These are phyloP conservation scores for Chelon labrosus DNA, from an alignment of 2,797 vertebrate genomes.

Conservation along the genomic window DNA sequence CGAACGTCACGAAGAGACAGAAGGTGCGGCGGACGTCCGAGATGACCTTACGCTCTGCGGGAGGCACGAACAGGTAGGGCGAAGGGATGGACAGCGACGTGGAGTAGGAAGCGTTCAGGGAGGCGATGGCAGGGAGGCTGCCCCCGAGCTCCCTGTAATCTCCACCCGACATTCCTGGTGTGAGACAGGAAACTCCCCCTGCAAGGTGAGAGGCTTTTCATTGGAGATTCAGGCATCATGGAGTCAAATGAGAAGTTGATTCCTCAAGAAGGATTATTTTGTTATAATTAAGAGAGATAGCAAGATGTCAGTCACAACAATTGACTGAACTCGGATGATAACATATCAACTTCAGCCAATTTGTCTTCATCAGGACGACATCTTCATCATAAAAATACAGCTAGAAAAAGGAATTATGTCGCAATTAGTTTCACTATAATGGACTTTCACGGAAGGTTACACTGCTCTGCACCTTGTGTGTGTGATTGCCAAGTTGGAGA, in stretches of 20 bases:
- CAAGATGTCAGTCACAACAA: too few relatives aligned
- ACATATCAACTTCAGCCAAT: too few relatives aligned
- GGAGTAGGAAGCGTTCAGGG: conserved; percentile 89
- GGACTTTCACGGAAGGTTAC: not conserved
- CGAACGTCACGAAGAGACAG: conserved; percentile 98
- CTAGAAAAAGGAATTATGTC: too few relatives aligned
- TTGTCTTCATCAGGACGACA: too few relatives aligned
- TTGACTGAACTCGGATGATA: too few relatives aligned
- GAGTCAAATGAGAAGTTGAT: too few relatives aligned
- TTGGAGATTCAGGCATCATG: too few relatives aligned
- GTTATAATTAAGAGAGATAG: too few relatives aligned
- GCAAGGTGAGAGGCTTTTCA: not conserved
- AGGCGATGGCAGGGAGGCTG: conserved; percentile 92
- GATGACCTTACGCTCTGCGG: conserved; percentile 83
- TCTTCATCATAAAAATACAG: too few relatives aligned
- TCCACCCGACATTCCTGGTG: conserved; percentile 82
- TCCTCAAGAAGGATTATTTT: too few relatives aligned
- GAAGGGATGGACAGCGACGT: conserved; percentile 86
- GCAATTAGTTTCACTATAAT: not conserved
- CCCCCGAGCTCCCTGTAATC: conserved; percentile 87
- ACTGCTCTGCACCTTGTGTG: not conserved
- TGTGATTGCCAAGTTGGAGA: not conserved
- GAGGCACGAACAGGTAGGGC: conserved; percentile 71
- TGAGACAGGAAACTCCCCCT: conserved; percentile 50
- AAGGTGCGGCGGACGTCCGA: conserved; percentile 97